These are phyloP conservation scores for Eilema depressum DNA, from an alignment of 2,888 invertebrate species.

Conservation along the genomic window DNA sequence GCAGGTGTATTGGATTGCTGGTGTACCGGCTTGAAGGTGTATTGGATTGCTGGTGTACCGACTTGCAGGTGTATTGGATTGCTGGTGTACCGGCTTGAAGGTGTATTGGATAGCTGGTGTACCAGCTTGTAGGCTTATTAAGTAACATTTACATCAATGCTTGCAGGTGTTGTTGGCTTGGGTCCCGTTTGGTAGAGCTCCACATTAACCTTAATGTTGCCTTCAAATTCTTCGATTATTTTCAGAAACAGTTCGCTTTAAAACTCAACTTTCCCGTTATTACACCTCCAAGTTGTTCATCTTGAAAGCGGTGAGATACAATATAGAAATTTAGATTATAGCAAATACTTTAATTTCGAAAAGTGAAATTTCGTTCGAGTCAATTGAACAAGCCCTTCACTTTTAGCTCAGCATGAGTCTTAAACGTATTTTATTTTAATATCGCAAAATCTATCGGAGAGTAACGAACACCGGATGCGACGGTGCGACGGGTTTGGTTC, in stretches of 20 bases:
- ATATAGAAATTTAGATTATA: constrained; percentile 6
- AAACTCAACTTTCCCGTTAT: neutral
- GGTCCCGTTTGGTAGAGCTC: neutral
- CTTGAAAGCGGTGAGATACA: constrained; percentile 1
- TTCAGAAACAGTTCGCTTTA: too few relatives aligned
- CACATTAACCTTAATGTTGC: too few relatives aligned
- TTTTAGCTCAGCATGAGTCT: constrained; percentile 6
- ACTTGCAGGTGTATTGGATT: too few relatives aligned
- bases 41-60: too few relatives aligned
- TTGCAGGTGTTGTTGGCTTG: too few relatives aligned
- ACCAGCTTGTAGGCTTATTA: too few relatives aligned
- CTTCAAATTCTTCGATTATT: too few relatives aligned
- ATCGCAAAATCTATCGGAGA: constrained; percentile 50
- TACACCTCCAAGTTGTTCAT: neutral
- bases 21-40: too few relatives aligned
- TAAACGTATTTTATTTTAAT: constrained; percentile 21
- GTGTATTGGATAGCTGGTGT: too few relatives aligned
- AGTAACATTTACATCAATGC: too few relatives aligned
- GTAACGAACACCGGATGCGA: constrained; percentile 69
- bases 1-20: too few relatives aligned
- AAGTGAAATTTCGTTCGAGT: constrained; percentile 6
- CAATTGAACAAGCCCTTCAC: constrained; percentile 11
- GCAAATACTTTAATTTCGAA: constrained; percentile 5
- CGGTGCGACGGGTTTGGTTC: constrained; percentile 65
- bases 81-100: too few relatives aligned